Base-by-base conservation (phyloP, 2,113 vertebrate species). In the Marmota flaviventris region DNA sequence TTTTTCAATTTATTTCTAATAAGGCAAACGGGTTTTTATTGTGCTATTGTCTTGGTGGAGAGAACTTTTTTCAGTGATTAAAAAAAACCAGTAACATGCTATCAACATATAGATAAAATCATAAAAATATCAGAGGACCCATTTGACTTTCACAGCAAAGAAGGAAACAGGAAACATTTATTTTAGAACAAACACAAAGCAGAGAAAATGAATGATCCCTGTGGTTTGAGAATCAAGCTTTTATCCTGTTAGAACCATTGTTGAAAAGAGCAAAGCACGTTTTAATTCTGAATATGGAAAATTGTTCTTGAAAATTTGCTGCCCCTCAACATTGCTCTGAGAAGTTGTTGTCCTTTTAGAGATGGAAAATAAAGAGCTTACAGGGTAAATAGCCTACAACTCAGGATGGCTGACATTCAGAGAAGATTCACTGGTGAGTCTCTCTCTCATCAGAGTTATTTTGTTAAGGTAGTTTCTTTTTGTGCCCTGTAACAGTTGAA, bases 311-410 rank as follows among this genome's bases (percentile, higher is more conserved):
- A 94, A 97, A 92, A 82, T 0, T 6, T 91, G 16, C 91, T 97
- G 94, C 2, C 39, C 91, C 83, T 96, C 97, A 91, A 97, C 98
- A 98, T 98, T 93, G 92, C 63, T 97, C 91, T 93, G 97, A 98
- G 92, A 96, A 79, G 94, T 22, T 79, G 93, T 81, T 96, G 95
- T 81, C 95, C 65, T 97, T 97, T 96, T 63, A 95, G 95, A 98
- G 86, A 83, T 77, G 93, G 93, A 96, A 98, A 98, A 98, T 96
- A 98, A 96, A 93, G 97, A 97, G 95, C 94, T 98, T 96, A 96
- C 83, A 89, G 94, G 94, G 90, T 96, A 95, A 94, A 76, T 93
- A 96, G 96, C 94, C 94, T 97, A 96, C 97, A 96, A 96, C 77
- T 61, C 89, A 77, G 61, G 96, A 93, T 97, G 85, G 93, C 97